A percentile compares a stretch with the other conserved stretches of the same genome.
Conservation (phyloP, 2,113 vertebrate genomes). For the Chrysemys picta region DNA sequence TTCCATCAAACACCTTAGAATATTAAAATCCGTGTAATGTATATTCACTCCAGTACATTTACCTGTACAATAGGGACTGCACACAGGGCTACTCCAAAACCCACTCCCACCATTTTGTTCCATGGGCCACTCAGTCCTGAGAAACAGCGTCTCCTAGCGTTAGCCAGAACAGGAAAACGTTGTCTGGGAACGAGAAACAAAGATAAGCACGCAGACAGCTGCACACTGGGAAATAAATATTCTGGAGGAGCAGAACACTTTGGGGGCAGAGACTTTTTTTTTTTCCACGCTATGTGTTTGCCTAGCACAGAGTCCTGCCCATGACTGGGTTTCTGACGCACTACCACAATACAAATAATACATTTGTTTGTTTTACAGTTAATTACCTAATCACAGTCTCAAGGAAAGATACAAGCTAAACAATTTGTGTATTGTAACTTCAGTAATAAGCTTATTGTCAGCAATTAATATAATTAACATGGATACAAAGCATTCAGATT, state of each 20-base stretch:
- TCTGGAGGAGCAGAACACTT: fast-evolving
- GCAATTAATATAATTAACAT: fast-evolving
- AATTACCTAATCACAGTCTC: fast-evolving
- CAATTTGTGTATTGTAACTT: fast-evolving
- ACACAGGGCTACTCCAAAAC: conserved; percentile 78
- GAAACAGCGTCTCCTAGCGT: conserved; percentile 4
- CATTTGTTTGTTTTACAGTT: neutral
- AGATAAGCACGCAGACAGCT: fast-evolving
- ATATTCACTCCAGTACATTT: fast-evolving
- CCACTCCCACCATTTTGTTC: conserved; percentile 60
- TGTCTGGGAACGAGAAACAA: conserved; percentile 38
- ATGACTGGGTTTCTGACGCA: fast-evolving
- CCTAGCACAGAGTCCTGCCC: fast-evolving
- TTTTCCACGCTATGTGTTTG: neutral
- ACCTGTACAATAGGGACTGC: conserved; percentile 82
- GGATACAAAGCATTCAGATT: neutral
- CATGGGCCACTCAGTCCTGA: conserved; percentile 13
- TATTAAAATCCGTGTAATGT: fast-evolving
- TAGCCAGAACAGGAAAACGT: conserved; percentile 22
- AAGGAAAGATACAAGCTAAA: neutral
- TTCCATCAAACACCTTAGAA: fast-evolving
- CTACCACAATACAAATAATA: fast-evolving
- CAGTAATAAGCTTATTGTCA: fast-evolving
- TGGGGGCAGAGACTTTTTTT: neutral
- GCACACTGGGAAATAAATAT: fast-evolving